Evolutionary conservation across 2,797 vertebrate species (phyloP), one percentile per base, ranked within the genome.

Genomic region (Geotrypetes seraphini): DNA sequence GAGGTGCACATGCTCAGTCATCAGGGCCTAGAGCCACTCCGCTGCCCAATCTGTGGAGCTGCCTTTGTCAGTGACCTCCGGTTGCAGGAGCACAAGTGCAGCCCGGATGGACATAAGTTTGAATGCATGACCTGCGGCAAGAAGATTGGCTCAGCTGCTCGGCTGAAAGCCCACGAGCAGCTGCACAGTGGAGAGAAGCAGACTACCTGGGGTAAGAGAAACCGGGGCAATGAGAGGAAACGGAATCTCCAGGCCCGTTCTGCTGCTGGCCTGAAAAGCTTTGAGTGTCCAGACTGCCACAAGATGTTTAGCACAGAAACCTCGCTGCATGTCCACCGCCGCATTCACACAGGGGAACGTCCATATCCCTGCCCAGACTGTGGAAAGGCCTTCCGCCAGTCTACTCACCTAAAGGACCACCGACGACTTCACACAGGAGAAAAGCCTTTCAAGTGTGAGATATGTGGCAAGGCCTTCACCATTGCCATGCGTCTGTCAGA

Each of bases 391-490:
- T 80, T 80, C 36, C 64, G 71, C 1, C 75, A 77, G 18, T 75
- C 70, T 8, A 74, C 78, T 1, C 75, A 80, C 28, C 63, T 80
- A 4, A 75, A 77, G 36, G 73, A 73, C 33, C 75, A 80, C 40
- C 57, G 63, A 1, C 69, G 78, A 5, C 50, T 77, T 13, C 78
- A 80, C 46, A 79, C 75, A 0, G 78, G 78, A 0, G 78, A 81
- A 48, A 57, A 63, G 16, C 92, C 91, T 1, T 94, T 93, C 41
- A 83, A 78, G 33, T 96, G 91, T 40, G 86, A 86, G 53, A 86
- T 92, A 13, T 96, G 92, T 1, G 90, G 89, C 8, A 91, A 91
- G 57, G 90, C 86, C 25, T 96, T 96, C 56, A 86, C 88, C 7
- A 90, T 92, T 8, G 88, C 90, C 0, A 88, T 77, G 12, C 86